phyloP scores from a whole-genome alignment of 2,113 vertebrate species.

The Cynopterus brachyotis region DNA sequence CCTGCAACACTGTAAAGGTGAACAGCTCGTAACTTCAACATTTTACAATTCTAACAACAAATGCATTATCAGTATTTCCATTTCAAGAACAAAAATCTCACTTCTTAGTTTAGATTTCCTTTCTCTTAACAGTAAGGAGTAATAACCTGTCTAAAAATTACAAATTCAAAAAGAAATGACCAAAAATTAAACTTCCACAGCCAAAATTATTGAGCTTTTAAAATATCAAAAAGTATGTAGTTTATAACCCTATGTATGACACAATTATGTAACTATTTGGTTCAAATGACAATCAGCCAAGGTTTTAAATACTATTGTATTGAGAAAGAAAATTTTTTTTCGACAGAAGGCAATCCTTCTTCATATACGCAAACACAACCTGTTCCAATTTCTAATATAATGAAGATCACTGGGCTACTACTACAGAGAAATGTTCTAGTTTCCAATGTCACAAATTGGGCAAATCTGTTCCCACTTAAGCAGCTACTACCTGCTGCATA shows the following conservation, averaged over 20 bases:
- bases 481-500: background rate
- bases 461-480: background rate
- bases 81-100: background rate
- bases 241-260: background rate
- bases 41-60: background rate
- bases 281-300: background rate
- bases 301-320: background rate
- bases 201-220: background rate
- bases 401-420: background rate
- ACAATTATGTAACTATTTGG: constrained; percentile 14
- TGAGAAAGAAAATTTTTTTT: background rate
- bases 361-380: background rate
- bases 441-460: background rate
- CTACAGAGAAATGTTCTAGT: background rate
- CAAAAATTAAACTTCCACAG: background rate
- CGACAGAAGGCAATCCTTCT: background rate
- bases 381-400: background rate
- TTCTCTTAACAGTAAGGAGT: background rate
- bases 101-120: background rate
- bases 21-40: background rate
- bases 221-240: background rate
- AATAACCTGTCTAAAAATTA: constrained; percentile 10
- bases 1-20: background rate
- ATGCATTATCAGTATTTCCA: background rate
- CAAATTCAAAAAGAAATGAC: background rate